These are phyloP conservation scores for Lutraria rhynchaena DNA, from an alignment of 1,140 invertebrate species.

Conservation along the genomic window DNA sequence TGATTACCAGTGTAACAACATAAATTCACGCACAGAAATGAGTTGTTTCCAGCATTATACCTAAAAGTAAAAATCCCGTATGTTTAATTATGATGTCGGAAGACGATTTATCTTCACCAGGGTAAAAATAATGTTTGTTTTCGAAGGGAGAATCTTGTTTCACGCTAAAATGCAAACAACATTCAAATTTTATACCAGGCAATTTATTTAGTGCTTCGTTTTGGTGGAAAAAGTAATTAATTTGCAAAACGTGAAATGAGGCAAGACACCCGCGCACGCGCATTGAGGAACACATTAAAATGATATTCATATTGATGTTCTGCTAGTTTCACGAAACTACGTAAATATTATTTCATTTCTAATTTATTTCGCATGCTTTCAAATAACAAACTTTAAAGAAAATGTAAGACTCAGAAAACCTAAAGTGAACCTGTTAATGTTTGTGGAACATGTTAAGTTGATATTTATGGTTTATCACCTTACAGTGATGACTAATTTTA, in stretches of 20 bases:
- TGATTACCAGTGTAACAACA: background rate
- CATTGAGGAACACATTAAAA: slow-evolving; percentile 1
- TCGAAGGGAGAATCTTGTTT: slow-evolving; percentile 47
- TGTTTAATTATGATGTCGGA: slow-evolving; percentile 37
- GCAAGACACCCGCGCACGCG: slow-evolving; percentile 25
- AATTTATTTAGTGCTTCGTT: slow-evolving; percentile 44
- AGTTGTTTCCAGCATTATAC: background rate
- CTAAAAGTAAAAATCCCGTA: background rate
- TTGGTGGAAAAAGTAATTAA: slow-evolving; percentile 48
- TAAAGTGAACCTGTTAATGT: too few species aligned
- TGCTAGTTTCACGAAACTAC: background rate
- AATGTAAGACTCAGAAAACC: too few species aligned
- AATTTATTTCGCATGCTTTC: background rate
- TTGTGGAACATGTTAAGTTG: too few species aligned
- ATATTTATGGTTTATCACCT: too few species aligned
- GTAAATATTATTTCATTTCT: background rate
- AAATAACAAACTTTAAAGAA: too few species aligned
- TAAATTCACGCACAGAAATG: background rate
- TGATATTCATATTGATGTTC: slow-evolving; percentile 1
- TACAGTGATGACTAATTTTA: too few species aligned
- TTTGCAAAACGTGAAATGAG: slow-evolving; percentile 58
- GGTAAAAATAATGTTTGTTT: slow-evolving; percentile 56
- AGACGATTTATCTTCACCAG: slow-evolving; percentile 21
- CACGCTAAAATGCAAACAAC: slow-evolving; percentile 51
- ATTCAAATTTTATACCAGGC: slow-evolving; percentile 50